Evolutionary conservation across 2,888 invertebrate genomes (phyloP), one percentile per base, ranked within the genome.

Genomic region (Ennomos fuscantarius): DNA sequence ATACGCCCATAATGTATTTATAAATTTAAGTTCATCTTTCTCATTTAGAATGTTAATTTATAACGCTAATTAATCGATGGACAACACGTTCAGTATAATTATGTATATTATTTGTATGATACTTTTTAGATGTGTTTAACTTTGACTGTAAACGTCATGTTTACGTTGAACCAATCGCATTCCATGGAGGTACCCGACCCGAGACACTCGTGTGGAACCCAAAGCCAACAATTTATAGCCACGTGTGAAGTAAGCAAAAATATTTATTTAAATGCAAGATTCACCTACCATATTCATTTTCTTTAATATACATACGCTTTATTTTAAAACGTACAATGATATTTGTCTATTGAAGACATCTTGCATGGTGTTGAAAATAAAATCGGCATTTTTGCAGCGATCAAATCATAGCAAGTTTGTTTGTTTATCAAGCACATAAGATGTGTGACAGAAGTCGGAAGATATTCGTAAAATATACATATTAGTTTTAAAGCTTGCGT

Each of bases 11-110:
- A 66, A 69, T 69, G 72, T 79, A 76, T 79, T 77, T 76, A 79
- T 79, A 73, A 65, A 65, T 55, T 63, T 80, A 81, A 82, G 76
- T 70, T 79, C 81, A 79, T 74, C 78, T 78, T 67, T 83, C 81
- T 85, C 81, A 82, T 76, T 77, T 84, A 82, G 72, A 72, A 78
- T 71, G 70, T 78, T 78, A 76, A 61, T 79, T 79, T 74, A 73
- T 76, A 78, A 79, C 73, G 77, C 76, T 79, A 78, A 81, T 78
- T 78, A 80, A 76, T 79, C 49, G 40, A 77, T 75, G 82, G 74
- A 82, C 76, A 76, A 74, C 77, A 72, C 74, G 80, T 82, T 82
- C 79, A 72, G 74, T 73, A 74, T 76, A 69, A 70, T 68, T 70
- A 73, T 74, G 70, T 65, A 60, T 63, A 58, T 55, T 62, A 59